Evolutionary conservation across 2,113 vertebrate species (phyloP).

Genomic region (Eptesicus fuscus): DNA sequence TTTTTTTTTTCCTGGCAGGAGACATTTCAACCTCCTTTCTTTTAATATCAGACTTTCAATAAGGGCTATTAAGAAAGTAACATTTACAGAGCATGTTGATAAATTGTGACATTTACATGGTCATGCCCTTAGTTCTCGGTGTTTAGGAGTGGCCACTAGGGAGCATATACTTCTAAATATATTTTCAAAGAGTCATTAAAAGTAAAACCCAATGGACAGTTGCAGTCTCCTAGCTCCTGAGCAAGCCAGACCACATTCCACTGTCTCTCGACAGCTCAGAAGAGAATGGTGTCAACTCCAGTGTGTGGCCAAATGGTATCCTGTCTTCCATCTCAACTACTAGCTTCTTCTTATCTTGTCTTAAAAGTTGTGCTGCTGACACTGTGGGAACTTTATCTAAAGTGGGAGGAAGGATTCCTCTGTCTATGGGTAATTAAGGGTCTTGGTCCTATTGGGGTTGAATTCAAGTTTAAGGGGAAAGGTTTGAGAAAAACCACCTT

Average conservation of each 20-base stretch:
- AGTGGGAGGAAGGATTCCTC: neutral
- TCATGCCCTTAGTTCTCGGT: neutral
- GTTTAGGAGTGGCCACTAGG: neutral
- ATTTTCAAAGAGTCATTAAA: neutral
- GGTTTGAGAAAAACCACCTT: neutral
- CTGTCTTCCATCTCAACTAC: neutral
- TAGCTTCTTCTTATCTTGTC: neutral
- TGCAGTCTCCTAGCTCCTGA: neutral
- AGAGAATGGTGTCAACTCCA: neutral
- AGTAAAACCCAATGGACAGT: neutral
- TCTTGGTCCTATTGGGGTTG: neutral
- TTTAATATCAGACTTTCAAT: neutral
- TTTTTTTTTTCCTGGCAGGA: neutral
- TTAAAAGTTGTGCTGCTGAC: neutral
- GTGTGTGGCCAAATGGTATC: neutral
- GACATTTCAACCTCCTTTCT: neutral
- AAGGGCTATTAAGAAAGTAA: neutral
- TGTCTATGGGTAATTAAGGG: slow-evolving; percentile 13
- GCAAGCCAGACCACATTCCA: neutral
- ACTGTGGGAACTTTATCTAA: neutral
- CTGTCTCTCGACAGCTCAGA: neutral
- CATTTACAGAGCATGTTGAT: neutral
- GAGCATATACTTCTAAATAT: neutral
- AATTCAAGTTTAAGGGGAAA: neutral
- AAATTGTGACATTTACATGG: neutral